These are phyloP conservation scores for Agrotis ipsilon DNA, from an alignment of 2,888 invertebrate genomes.

Conservation along the genomic window DNA sequence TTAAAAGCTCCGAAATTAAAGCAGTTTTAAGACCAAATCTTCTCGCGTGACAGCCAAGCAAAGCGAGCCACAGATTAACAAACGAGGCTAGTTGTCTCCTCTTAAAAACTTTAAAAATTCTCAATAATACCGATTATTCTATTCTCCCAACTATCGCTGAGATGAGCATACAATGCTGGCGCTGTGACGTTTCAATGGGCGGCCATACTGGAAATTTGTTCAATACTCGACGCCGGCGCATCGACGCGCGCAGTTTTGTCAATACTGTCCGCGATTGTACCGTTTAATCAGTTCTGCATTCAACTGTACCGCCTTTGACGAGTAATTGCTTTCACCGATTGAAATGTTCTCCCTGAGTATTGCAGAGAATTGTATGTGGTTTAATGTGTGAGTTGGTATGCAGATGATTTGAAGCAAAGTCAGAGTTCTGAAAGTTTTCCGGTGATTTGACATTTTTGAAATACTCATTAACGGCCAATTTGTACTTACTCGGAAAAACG, in stretches of 20 bases:
- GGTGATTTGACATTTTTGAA: not conserved
- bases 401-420: slow-evolving; percentile 5
- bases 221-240: slow-evolving; percentile 81
- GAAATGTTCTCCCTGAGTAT: slow-evolving; percentile 81
- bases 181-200: slow-evolving; percentile 88
- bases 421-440: not conserved
- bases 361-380: slow-evolving; percentile 53
- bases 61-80: slow-evolving; percentile 55
- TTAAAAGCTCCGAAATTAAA: slow-evolving; percentile 10
- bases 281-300: slow-evolving; percentile 88
- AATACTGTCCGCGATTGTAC: slow-evolving; percentile 85
- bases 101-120: slow-evolving; percentile 67
- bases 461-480: not conserved
- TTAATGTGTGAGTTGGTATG: slow-evolving; percentile 44
- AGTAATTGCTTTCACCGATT: slow-evolving; percentile 89
- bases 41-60: slow-evolving; percentile 34
- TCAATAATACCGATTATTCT: slow-evolving; percentile 74
- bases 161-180: slow-evolving; percentile 83
- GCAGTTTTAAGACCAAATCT: slow-evolving; percentile 36
- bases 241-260: slow-evolving; percentile 84
- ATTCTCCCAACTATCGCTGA: slow-evolving; percentile 67
- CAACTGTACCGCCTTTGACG: slow-evolving; percentile 89
- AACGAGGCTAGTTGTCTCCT: slow-evolving; percentile 58
- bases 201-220: slow-evolving; percentile 87
- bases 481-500: not conserved